Conservation (phyloP, 92 coral and sea anemone species). For the Hydrozoanthus gracilis region DNA sequence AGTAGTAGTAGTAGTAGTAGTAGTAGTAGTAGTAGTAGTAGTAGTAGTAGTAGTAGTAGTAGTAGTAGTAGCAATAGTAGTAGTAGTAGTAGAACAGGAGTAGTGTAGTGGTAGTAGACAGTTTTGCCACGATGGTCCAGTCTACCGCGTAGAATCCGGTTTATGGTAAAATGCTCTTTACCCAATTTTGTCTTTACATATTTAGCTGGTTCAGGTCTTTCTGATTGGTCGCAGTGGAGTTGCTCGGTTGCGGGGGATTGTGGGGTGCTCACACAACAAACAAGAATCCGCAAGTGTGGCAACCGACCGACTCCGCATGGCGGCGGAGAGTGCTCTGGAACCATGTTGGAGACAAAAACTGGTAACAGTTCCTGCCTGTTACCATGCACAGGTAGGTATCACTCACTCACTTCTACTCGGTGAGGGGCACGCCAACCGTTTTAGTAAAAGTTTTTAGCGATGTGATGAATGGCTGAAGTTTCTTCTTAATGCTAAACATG, state of each 20-base stretch:
- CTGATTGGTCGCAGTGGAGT: conserved; percentile 36
- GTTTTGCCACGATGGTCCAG: no score
- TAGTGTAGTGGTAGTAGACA: no score
- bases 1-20: no score
- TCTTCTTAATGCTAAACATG: no score
- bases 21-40: no score
- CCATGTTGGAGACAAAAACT: neutral
- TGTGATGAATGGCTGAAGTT: no score
- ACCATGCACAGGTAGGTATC: conserved; percentile 18
- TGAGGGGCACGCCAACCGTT: neutral
- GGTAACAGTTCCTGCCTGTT: neutral
- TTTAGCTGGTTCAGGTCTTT: conserved; percentile 16
- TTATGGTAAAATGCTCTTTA: no score
- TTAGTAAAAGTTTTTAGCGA: neutral
- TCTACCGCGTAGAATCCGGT: no score
- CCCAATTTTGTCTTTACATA: no score
- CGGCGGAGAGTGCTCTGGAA: conserved; percentile 1
- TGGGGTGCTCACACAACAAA: neutral
- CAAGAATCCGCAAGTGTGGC: neutral
- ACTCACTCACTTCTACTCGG: neutral
- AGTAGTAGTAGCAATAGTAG: no score
- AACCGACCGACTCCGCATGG: conserved; percentile 1
- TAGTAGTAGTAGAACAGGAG: no score
- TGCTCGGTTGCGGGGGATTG: conserved; percentile 14
- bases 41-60: no score